Evolutionary conservation across 2,888 invertebrate species (phyloP), one percentile per base, ranked within the genome.

Genomic region (Neoascia interrupta): DNA sequence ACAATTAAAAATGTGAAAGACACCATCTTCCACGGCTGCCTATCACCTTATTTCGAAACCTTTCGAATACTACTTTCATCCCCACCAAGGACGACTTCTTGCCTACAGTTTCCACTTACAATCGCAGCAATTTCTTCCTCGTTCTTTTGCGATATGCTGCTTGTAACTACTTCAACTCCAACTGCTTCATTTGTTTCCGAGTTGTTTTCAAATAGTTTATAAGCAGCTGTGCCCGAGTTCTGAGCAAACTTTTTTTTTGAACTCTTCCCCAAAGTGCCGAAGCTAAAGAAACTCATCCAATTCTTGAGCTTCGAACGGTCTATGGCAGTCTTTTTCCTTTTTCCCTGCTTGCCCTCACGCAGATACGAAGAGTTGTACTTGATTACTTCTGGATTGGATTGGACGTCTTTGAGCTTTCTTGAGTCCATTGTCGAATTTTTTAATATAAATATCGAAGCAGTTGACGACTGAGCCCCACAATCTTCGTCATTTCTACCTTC

Each of bases 341-440:
- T 79, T 2, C 54, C 66, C n/a, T 66, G 54, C 58, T 66, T 66
- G 15, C 36, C 37, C 1, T 36, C 47, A 23, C 66, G 60, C 56
- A 73, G 15, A 56, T 61, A 47, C 1, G 80, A 68, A 11, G 84
- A 82, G 34, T 86, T 85, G 86, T 87, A 86, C 79, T 84, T 83
- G n/a, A 87, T 84, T 2, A 86, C 86, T 72, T 87, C 87, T 10
- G 88, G 86, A 82, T 87, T 85, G 0, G 86, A 88, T 43, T 87
- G 85, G 0, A 87, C 84, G 41, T 88, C 88, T 13, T 83, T 85
- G 64, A 88, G 82, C 11, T 87, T 86, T 0, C 87, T 83, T 8
- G 85, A 83, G 5, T 84, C 83, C 80, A 88, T 66, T 58, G 87
- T 84, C 1, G 83, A 84, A 60, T 84, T 84, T 51, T 86, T 84